Evolutionary conservation across 2,797 vertebrate species (phyloP).

Genomic region (Schizothorax lantsangensis): DNA sequence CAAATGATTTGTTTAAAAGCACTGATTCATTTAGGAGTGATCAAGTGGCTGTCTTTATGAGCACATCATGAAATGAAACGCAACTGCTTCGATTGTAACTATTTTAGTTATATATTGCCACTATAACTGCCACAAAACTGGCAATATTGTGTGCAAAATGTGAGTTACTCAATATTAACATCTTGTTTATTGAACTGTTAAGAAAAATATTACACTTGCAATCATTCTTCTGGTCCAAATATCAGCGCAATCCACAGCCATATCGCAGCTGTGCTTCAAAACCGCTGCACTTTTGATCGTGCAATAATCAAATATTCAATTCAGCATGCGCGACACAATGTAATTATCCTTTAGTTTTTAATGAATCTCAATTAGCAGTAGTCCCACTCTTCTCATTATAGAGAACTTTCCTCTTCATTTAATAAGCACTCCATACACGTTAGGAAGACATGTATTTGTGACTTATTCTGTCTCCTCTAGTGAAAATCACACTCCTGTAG

Average conservation of each 20-base stretch:
- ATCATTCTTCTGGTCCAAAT: not conserved
- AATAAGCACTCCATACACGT: constrained; percentile 30
- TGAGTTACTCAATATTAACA: not conserved
- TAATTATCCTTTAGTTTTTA: constrained; percentile 42
- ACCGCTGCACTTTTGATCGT: constrained; percentile 8
- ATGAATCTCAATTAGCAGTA: constrained; percentile 45
- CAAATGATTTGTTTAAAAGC: not conserved
- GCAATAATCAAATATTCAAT: constrained; percentile 18
- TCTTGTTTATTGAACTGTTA: not conserved
- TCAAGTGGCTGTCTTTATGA: not conserved
- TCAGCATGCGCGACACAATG: constrained; percentile 18
- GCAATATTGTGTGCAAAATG: not conserved
- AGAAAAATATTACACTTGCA: not conserved
- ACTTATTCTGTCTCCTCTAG: constrained; percentile 26
- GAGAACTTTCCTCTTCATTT: constrained; percentile 26
- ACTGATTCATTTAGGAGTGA: not conserved
- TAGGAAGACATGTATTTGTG: constrained; percentile 38
- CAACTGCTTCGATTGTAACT: not conserved
- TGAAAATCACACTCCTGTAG: constrained; percentile 43
- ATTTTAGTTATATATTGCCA: not conserved
- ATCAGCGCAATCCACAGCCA: not conserved
- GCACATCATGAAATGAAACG: not conserved
- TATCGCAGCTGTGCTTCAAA: not conserved
- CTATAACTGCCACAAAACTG: too few relatives aligned
- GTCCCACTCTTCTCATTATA: constrained; percentile 1